These are phyloP conservation scores for Apantesis nais DNA, from an alignment of 2,888 invertebrate species.

Conservation along the genomic window DNA sequence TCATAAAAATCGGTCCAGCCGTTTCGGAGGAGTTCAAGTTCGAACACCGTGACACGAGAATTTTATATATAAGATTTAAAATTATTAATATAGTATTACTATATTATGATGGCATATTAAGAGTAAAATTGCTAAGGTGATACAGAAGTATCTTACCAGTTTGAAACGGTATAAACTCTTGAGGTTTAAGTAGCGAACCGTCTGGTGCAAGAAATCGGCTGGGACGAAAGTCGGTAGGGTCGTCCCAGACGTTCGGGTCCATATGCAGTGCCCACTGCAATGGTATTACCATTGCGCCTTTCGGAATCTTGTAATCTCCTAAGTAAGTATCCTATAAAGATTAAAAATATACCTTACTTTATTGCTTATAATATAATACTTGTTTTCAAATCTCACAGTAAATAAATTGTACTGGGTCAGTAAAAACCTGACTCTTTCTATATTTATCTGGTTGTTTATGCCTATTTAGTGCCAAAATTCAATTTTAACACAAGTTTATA, in stretches of 20 bases:
- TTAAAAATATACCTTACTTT: neutral
- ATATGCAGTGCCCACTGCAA: constrained; percentile 93
- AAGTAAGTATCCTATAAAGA: constrained; percentile 82
- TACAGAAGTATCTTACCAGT: constrained; percentile 83
- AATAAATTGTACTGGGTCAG: neutral
- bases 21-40: too few relatives aligned
- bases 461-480: neutral
- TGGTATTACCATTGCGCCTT: constrained; percentile 91
- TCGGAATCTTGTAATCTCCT: constrained; percentile 88
- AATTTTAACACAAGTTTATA: neutral
- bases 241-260: constrained; percentile 88
- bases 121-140: neutral
- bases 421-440: neutral
- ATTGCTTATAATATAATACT: neutral
- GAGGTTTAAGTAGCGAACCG: constrained; percentile 87
- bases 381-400: neutral
- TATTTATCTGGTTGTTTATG: neutral
- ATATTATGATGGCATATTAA: too few relatives aligned
- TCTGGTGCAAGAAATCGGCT: constrained; percentile 88
- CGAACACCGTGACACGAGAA: too few relatives aligned
- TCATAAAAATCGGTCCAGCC: too few relatives aligned
- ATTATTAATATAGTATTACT: too few relatives aligned
- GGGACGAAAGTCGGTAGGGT: constrained; percentile 89
- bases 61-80: too few relatives aligned
- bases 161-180: constrained; percentile 93